Conservation (phyloP, 1,140 invertebrate genomes). For the Diachasma alloeum region DNA sequence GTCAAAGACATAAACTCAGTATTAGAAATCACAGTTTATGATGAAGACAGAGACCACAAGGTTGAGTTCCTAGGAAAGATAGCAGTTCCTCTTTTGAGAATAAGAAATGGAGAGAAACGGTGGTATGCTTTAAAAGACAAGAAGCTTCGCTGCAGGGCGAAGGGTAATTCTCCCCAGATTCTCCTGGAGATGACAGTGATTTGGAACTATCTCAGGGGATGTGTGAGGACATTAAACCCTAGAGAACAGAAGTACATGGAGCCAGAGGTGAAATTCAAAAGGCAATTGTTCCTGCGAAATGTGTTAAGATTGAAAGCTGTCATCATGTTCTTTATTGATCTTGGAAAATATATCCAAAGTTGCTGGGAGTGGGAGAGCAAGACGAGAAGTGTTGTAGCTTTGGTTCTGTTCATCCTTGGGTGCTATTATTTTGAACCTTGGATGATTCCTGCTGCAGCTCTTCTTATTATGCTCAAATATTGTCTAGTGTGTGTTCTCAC, state of each 20-base stretch:
- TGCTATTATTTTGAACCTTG: constrained; percentile 89
- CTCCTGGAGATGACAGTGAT: constrained; percentile 90
- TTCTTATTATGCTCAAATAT: constrained; percentile 82
- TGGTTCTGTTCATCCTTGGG: constrained; percentile 82
- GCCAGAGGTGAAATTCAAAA: constrained; percentile 93
- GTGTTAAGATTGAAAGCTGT: constrained; percentile 92
- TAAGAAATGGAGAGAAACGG: constrained; percentile 89
- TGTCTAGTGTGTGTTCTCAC: constrained; percentile 66
- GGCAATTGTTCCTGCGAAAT: constrained; percentile 92
- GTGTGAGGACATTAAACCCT: constrained; percentile 92
- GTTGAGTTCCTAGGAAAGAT: constrained; percentile 97
- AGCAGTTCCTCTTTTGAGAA: constrained; percentile 86
- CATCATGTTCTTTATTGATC: constrained; percentile 87
- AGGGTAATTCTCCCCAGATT: constrained; percentile 91
- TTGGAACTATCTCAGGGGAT: constrained; percentile 93
- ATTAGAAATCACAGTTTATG: constrained; percentile 96
- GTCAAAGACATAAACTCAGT: constrained; percentile 97
- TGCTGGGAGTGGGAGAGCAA: constrained; percentile 98
- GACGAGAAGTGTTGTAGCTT: constrained; percentile 85
- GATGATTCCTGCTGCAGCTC: constrained; percentile 81
- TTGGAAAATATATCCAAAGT: constrained; percentile 91
- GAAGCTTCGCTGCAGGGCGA: constrained; percentile 86
- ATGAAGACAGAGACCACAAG: constrained; percentile 98
- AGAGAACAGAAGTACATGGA: constrained; percentile 96
- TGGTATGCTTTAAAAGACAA: constrained; percentile 98